phyloP scores from a whole-genome alignment of 2,797 vertebrate species.

The Spinibarbus caldwelli region DNA sequence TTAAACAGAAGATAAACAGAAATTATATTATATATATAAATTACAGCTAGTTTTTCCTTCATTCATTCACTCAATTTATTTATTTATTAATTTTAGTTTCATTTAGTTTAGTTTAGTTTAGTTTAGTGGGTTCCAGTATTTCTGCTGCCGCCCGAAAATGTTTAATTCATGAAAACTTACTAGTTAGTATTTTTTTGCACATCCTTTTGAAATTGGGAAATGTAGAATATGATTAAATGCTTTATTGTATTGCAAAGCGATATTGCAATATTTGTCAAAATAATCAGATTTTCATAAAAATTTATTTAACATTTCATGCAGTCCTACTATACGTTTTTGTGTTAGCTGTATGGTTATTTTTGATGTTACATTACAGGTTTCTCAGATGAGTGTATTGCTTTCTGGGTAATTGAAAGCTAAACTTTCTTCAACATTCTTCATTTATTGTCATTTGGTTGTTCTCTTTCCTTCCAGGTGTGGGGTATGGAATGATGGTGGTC shows the following conservation, averaged over 20 bases:
- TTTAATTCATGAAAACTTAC: neutral
- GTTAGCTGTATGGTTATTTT: neutral
- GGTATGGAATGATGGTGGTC: slow-evolving; percentile 99
- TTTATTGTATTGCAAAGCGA: neutral
- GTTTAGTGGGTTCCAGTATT: neutral
- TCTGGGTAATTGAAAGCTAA: neutral
- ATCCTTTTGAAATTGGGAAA: neutral
- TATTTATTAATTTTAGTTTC: neutral
- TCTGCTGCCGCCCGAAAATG: neutral
- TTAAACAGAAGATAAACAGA: neutral
- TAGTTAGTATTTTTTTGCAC: neutral
- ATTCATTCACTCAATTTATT: neutral
- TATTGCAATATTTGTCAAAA: neutral
- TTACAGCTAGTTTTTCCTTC: neutral
- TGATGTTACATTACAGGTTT: neutral
- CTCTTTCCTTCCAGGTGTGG: slow-evolving; percentile 81
- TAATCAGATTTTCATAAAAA: neutral
- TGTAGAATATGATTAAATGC: neutral
- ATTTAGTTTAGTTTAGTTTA: neutral
- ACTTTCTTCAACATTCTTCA: neutral
- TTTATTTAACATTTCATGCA: neutral
- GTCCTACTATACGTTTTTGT: neutral
- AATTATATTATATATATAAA: too few species aligned
- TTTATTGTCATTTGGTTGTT: neutral
- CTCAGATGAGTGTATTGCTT: neutral